Percentiles rank a stretch among this genome's conserved stretches.
Conservation (phyloP, 2,888 invertebrate species). For the Campaea margaritaria region DNA sequence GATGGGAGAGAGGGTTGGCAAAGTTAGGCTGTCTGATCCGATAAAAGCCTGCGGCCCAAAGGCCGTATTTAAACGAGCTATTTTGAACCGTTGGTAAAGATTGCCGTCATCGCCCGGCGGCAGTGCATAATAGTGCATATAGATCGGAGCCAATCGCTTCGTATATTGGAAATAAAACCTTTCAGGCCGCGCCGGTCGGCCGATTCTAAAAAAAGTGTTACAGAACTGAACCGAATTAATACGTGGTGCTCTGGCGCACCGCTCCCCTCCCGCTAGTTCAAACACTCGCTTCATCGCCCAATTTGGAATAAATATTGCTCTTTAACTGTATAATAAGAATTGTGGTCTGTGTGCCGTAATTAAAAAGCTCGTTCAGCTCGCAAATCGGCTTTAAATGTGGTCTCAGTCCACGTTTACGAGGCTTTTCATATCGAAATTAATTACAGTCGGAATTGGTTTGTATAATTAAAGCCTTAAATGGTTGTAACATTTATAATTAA, state of each 20-base stretch:
- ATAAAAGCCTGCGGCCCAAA: constrained; percentile 59
- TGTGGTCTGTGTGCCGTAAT: constrained; percentile 60
- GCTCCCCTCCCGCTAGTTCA: constrained; percentile 48
- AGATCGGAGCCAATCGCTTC: constrained; percentile 63
- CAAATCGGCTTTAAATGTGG: constrained; percentile 46
- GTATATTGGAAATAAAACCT: constrained; percentile 67
- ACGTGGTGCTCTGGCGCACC: constrained; percentile 44
- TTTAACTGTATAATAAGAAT: constrained; percentile 56
- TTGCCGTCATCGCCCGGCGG: constrained; percentile 44
- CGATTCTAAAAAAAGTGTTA: constrained; percentile 62
- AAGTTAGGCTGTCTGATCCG: constrained; percentile 66
- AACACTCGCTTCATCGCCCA: constrained; percentile 54
- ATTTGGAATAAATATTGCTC: constrained; percentile 65
- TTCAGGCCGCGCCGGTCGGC: constrained; percentile 50
- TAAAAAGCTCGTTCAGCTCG: constrained; percentile 58
- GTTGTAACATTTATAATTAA: constrained; percentile 8
- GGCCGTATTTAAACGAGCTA: constrained; percentile 66
- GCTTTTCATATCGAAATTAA: constrained; percentile 45
- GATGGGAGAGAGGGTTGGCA: constrained; percentile 41
- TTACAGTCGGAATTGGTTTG: constrained; percentile 44
- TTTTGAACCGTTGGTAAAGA: constrained; percentile 55
- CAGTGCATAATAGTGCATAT: constrained; percentile 37
- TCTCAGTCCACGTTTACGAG: constrained; percentile 38
- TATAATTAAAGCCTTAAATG: constrained; percentile 30
- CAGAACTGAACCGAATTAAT: constrained; percentile 57